Base-by-base conservation (phyloP, 2,797 vertebrate species). In the Anguilla anguilla region DNA sequence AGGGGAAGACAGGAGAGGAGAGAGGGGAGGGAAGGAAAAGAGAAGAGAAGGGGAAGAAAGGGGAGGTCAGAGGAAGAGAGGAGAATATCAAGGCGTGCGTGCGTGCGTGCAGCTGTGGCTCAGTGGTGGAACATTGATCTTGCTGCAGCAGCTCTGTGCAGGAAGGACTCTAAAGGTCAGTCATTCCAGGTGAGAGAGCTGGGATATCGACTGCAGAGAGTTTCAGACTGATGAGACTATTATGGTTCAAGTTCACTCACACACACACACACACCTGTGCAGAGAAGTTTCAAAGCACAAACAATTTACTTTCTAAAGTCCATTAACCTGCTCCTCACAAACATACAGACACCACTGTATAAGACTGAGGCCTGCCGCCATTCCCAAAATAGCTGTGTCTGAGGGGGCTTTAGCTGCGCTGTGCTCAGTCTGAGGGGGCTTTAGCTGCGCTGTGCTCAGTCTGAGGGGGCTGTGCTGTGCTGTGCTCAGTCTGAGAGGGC, bases 71-170 rank as follows among this genome's bases (percentile, higher is more conserved):
- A 72, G 28, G 69, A 72, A 67, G 22, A 67, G 69, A 22, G 22
- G 25, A 72, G 69, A 11, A 7, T 6, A 72, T 31, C 31, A 31
- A 31, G 31, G 83, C 92, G 93, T 92, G 90, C 91, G 92, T 91
- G 93, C 93, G 94, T 93, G 92, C 94, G 93, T 91, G 94, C 94
- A 93, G 92, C 93, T 94, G 94, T 93, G 90, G 87, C 89, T 88
- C 86, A 90, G 90, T 91, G 88, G 43, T 35, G 88, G 69, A 94
- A 94, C 93, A 95, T 95, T 94, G 94, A 95, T 96, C 91, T 85
- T 87, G 59, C 79, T 77, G 6, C 77, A 22, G 81, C 64, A 51
- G 31, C 83, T 85, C 15, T 35, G 74, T 83, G 59, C 64, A 39
- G 25, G 67, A 49, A 57, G 64, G 81, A 72, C 57, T 28, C 35